These are phyloP conservation scores for Falco rusticolus DNA, from an alignment of 2,797 vertebrate species.

Conservation along the genomic window DNA sequence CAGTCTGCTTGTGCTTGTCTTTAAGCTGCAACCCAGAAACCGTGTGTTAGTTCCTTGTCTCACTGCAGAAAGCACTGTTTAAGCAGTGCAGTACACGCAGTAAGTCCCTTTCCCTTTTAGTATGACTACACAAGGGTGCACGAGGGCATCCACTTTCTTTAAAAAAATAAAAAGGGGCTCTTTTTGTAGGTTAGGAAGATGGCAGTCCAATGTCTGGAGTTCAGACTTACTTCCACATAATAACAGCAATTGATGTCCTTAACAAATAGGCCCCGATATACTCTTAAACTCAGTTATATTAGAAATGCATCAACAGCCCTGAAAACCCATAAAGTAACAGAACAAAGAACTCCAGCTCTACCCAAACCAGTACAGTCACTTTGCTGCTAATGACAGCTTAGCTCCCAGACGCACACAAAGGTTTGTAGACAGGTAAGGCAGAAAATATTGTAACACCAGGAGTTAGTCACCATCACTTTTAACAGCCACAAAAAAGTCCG, in stretches of 20 bases:
- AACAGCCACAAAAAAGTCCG: not conserved
- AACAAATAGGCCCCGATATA: not conserved
- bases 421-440: not conserved
- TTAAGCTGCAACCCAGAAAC: conserved; percentile 80
- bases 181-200: not conserved
- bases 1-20: conserved; percentile 89
- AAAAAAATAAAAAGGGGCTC: not conserved
- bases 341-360: not conserved
- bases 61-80: not conserved
- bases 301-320: not conserved
- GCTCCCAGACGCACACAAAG: not conserved
- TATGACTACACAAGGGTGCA: not conserved
- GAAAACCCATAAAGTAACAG: not conserved
- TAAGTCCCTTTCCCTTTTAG: not conserved
- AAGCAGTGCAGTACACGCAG: not conserved
- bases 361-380: not conserved
- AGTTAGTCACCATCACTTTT: not conserved
- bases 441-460: accelerated
- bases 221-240: not conserved
- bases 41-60: not conserved
- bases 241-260: not conserved
- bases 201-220: not conserved
- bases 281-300: not conserved
- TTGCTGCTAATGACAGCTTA: not conserved
- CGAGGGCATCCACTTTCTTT: not conserved